Conservation (phyloP, 2,113 vertebrate species). For the Cavia aperea region DNA sequence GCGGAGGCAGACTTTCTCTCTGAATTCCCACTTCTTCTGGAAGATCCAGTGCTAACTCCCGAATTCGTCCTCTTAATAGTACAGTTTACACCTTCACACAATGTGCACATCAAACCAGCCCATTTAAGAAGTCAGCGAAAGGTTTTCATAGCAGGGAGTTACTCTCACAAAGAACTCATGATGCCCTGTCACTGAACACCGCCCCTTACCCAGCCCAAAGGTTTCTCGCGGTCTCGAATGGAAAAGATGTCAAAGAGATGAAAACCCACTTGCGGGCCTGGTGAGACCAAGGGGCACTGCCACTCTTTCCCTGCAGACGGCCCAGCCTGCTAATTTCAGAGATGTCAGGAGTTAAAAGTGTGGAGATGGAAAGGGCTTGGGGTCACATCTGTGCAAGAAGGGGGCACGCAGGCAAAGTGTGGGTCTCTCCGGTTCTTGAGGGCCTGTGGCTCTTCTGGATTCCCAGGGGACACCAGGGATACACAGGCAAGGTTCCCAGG, state of each 20-base stretch:
- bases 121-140: conserved; percentile 57
- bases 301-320: conserved; percentile 22
- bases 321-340: neutral
- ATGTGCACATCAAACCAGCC: conserved; percentile 60
- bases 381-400: neutral
- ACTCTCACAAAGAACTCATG: conserved; percentile 55
- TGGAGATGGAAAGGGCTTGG: no score
- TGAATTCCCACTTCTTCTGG: conserved; percentile 11
- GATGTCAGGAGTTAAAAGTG: neutral
- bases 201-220: conserved; percentile 47
- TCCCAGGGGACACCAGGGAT: neutral
- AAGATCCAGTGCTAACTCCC: conserved; percentile 59
- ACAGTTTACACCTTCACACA: conserved; percentile 57
- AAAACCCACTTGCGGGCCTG: neutral
- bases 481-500: neutral
- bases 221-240: neutral
- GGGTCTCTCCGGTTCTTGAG: neutral
- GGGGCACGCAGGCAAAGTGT: neutral
- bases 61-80: conserved; percentile 59
- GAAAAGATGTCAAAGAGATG: conserved; percentile 51
- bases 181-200: conserved; percentile 53
- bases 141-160: conserved; percentile 68
- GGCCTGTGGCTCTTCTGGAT: neutral
- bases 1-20: conserved; percentile 34
- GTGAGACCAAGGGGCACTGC: neutral